phyloP scores from a whole-genome alignment of 2,113 vertebrate species.

The Synchiropus splendidus region DNA sequence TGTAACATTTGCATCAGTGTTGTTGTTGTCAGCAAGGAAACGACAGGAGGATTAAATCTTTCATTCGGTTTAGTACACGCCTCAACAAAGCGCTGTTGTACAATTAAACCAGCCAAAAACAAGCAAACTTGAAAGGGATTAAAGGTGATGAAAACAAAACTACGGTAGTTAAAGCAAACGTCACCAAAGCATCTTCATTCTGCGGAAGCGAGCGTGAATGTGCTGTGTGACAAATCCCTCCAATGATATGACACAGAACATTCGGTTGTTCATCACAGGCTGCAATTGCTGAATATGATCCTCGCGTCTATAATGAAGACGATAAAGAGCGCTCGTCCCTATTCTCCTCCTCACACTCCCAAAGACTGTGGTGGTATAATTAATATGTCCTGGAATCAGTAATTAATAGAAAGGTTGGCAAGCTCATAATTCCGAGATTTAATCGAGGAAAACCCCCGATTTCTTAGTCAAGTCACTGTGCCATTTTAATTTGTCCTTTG shows the following conservation, averaged over 20 bases:
- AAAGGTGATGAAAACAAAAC: too few relatives aligned
- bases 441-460: conserved; percentile 43
- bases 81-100: too few relatives aligned
- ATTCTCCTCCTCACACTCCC: conserved; percentile 19
- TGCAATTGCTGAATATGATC: conserved; percentile 23
- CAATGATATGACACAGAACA: conserved; percentile 21
- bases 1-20: conserved; percentile 12
- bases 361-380: conserved; percentile 34
- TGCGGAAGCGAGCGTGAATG: conserved; percentile 5
- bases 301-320: conserved; percentile 36
- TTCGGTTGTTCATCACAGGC: conserved; percentile 25
- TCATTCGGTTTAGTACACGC: too few relatives aligned
- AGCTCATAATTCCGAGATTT: conserved; percentile 38
- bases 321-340: conserved; percentile 33
- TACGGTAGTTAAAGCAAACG: not conserved
- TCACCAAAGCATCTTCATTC: conserved; percentile 2
- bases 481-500: conserved; percentile 41
- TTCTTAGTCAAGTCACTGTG: conserved; percentile 33
- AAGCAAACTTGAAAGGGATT: too few relatives aligned
- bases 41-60: not conserved
- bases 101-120: too few relatives aligned
- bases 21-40: not conserved
- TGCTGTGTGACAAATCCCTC: conserved; percentile 13
- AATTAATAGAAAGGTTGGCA: conserved; percentile 49
- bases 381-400: conserved; percentile 46